Evolutionary conservation across 2,113 vertebrate species (phyloP).

Genomic region (Myxocyprinus asiaticus): DNA sequence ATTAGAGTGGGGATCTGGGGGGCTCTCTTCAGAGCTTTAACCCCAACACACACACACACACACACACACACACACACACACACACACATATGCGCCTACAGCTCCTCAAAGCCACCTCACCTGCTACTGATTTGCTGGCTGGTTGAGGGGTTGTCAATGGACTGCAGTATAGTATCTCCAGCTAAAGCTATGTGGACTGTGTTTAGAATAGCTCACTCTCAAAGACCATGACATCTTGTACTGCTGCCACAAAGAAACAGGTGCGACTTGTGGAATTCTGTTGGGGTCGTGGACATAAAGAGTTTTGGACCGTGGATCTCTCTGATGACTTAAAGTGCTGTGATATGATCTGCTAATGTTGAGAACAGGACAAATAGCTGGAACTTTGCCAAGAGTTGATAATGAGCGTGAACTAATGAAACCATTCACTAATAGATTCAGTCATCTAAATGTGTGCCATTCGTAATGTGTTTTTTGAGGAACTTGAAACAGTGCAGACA

Average conservation of each 20-base stretch:
- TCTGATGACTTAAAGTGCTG: neutral
- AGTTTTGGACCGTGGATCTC: too few species aligned
- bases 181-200: constrained; percentile 48
- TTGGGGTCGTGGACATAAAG: neutral
- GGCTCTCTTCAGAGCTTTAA: constrained; percentile 60
- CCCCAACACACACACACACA: constrained; percentile 50
- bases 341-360: neutral
- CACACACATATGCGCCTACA: too few species aligned
- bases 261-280: neutral
- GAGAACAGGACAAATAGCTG: constrained; percentile 47
- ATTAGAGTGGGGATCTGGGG: constrained; percentile 77
- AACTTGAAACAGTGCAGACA: too few species aligned
- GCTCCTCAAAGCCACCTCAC: constrained; percentile 61
- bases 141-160: constrained; percentile 43
- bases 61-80: neutral
- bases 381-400: constrained; percentile 40
- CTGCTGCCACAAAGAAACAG: constrained; percentile 4
- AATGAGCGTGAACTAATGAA: constrained; percentile 19
- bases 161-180: constrained; percentile 52
- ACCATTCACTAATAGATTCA: constrained; percentile 15
- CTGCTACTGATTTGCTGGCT: constrained; percentile 55
- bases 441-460: neutral
- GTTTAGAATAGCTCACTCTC: constrained; percentile 35
- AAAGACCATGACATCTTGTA: neutral
- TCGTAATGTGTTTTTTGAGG: too few species aligned